Evolutionary conservation across 2,113 vertebrate species (phyloP).

Genomic region (Stomatorhinus ivindoensis): DNA sequence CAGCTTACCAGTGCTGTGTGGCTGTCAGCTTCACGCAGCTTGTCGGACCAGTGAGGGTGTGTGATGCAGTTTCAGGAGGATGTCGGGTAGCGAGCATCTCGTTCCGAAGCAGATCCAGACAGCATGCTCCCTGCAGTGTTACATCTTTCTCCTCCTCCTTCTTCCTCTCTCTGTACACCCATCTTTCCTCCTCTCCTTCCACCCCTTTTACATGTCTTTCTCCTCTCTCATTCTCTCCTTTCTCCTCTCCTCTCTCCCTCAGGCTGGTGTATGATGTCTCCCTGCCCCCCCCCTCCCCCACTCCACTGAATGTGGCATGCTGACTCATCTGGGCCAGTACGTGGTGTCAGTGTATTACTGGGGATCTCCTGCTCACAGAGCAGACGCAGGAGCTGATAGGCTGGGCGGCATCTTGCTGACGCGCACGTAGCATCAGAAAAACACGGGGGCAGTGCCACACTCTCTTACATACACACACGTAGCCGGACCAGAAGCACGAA

Average conservation of each 20-base stretch:
- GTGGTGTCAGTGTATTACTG: neutral
- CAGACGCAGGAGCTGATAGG: neutral
- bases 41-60: neutral
- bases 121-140: neutral
- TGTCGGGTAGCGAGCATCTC: neutral
- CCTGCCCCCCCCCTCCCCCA: neutral
- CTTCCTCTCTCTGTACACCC: neutral
- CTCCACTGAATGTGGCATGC: neutral
- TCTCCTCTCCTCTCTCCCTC: neutral
- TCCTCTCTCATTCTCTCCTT: neutral
- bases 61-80: neutral
- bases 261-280: neutral
- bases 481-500: neutral
- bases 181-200: neutral
- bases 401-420: neutral
- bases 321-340: slow-evolving; percentile 6
- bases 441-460: neutral
- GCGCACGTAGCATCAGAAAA: neutral
- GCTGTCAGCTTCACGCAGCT: neutral
- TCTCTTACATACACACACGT: neutral
- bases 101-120: neutral
- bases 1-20: neutral
- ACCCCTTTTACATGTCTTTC: neutral
- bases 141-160: neutral
- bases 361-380: neutral